Evolutionary conservation across 2,113 vertebrate species (phyloP).

Genomic region (Salvator merianae): DNA sequence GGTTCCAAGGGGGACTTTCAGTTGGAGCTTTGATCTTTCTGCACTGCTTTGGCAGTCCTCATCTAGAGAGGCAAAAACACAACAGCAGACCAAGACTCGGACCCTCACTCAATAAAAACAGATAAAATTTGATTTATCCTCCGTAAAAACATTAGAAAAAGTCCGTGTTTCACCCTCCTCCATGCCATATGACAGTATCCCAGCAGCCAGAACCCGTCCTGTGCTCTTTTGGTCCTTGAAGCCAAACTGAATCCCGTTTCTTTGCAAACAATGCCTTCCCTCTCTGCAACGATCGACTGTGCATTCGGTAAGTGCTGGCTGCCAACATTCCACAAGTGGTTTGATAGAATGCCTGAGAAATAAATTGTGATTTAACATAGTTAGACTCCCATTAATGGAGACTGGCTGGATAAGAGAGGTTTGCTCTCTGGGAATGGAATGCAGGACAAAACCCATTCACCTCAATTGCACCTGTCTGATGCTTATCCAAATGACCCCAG

Average conservation of each 20-base stretch:
- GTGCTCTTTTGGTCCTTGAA: not conserved
- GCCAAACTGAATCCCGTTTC: accelerated
- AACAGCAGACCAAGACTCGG: too few relatives aligned
- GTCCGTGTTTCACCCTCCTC: not conserved
- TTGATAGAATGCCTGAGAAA: not conserved
- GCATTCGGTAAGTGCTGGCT: accelerated
- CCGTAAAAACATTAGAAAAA: not conserved
- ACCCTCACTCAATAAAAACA: too few relatives aligned
- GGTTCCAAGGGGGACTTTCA: too few relatives aligned
- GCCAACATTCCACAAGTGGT: not conserved
- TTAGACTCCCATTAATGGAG: accelerated
- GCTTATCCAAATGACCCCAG: not conserved
- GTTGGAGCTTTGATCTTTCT: too few relatives aligned
- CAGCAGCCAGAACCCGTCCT: not conserved
- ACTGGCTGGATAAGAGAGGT: not conserved
- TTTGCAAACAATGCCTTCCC: accelerated
- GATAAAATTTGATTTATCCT: too few relatives aligned
- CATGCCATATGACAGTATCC: not conserved
- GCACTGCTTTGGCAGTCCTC: too few relatives aligned
- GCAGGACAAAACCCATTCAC: accelerated
- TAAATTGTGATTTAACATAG: not conserved
- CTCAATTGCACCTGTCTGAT: accelerated
- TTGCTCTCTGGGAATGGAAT: not conserved
- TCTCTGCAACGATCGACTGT: accelerated
- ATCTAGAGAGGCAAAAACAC: too few relatives aligned